phyloP scores from a whole-genome alignment of 2,888 invertebrate species.

The Nebria brevicollis region DNA sequence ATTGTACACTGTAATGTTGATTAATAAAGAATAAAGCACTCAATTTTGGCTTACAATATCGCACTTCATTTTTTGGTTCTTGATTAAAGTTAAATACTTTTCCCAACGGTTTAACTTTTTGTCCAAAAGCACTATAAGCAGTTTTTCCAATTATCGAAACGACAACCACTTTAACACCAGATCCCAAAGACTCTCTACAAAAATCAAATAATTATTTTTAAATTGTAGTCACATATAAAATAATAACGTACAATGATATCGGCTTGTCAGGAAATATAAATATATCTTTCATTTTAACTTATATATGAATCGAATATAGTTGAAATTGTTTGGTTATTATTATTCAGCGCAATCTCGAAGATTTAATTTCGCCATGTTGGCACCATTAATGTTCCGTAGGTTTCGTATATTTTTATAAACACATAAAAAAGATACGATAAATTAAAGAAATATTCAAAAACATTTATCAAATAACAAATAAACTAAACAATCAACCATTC shows the following conservation, averaged over 20 bases:
- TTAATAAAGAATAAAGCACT: neutral
- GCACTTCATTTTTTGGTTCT: conserved; percentile 42
- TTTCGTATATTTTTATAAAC: too few species aligned
- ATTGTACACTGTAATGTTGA: conserved; percentile 55
- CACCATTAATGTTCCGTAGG: too few species aligned
- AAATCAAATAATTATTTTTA: conserved; percentile 30
- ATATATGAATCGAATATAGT: too few species aligned
- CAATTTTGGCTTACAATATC: neutral
- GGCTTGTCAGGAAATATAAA: conserved; percentile 54
- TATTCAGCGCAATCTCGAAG: too few species aligned
- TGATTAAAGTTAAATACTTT: conserved; percentile 64
- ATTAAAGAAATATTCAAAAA: too few species aligned
- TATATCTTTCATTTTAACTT: conserved; percentile 52
- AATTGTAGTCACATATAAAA: conserved; percentile 15
- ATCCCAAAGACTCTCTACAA: conserved; percentile 54
- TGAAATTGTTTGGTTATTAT: too few species aligned
- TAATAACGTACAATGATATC: conserved; percentile 36
- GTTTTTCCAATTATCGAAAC: conserved; percentile 80
- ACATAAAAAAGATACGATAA: too few species aligned
- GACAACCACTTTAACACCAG: conserved; percentile 70
- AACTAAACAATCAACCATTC: too few species aligned
- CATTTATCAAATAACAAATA: too few species aligned
- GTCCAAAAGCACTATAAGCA: conserved; percentile 69
- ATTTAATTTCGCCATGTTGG: too few species aligned
- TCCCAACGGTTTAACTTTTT: conserved; percentile 72